Base-by-base conservation (phyloP, 2,888 invertebrate species). In the Stenotaenia linearis region DNA sequence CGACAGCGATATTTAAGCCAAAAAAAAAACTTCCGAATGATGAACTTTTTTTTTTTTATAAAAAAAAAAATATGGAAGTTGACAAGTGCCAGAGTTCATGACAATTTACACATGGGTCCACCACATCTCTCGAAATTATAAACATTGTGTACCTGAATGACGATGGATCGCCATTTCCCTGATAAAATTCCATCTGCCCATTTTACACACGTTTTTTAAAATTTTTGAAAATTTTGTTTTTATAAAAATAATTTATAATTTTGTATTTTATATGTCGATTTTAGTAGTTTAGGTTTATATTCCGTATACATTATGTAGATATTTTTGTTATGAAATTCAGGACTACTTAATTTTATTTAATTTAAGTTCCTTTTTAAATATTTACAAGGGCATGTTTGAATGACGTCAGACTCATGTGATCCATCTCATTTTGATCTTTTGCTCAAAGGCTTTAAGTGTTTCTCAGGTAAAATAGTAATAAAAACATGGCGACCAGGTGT, bases 391-490 rank as follows among this genome's bases (percentile, higher is more conserved):
- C 69, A 25, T 69, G 69, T 69, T 25, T 25, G 28, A 69, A 69
- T 40, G 30, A 45, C 37, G 50, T 77, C 77, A 45, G 77, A 40
- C 21, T 77, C 37, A 25, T 45, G 37, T 61, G 78, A 78, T 78
- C 78, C 61, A 78, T 61, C 78, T 56, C 78, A 69, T 69, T 69
- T 28, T 50, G 50, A 78, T 78, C 15, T 56, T 78, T 78, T 78
- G 56, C 61, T 61, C 61, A 56, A 76, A 61, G 78, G 78, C 78
- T 78, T 78, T 61, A 78, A 56, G 78, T 78, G 78, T 56, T 78
- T 56, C 78, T 78, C 78, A 78, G 78, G 78, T 78, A 78, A 61
- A 75, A 37, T 75, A 75, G 37, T 75, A 37, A 75, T 77, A 28
- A 77, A 15, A 2, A 77, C 9, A 23, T 21, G n/a, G 9, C 78